Conservation (phyloP, 1,140 invertebrate species). For the Goniozus legneri region DNA sequence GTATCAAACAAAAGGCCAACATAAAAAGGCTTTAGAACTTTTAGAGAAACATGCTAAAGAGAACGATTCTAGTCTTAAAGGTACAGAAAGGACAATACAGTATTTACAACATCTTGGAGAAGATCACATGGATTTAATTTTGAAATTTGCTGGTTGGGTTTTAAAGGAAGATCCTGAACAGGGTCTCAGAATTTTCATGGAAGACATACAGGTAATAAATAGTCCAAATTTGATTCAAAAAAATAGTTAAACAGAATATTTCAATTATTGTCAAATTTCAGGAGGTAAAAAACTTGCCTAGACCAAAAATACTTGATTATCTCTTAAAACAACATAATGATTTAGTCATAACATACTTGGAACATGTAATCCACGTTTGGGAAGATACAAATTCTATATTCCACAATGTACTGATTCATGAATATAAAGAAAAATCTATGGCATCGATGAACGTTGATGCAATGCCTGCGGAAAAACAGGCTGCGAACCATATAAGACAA, state of each 20-base stretch:
- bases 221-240: constrained; percentile 4
- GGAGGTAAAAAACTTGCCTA: constrained; percentile 84
- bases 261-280: constrained; percentile 31
- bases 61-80: constrained; percentile 73
- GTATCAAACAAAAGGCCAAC: constrained; percentile 90
- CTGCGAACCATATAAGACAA: constrained; percentile 62
- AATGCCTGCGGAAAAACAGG: constrained; percentile 60
- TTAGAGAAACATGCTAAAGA: constrained; percentile 77
- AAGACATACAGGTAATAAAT: constrained; percentile 64
- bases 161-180: constrained; percentile 82
- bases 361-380: constrained; percentile 90
- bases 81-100: constrained; percentile 78
- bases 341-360: constrained; percentile 88
- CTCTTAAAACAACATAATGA: constrained; percentile 75
- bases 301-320: constrained; percentile 86
- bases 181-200: constrained; percentile 92
- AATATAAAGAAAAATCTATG: constrained; percentile 72
- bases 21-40: constrained; percentile 87
- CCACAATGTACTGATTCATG: constrained; percentile 86
- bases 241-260: constrained; percentile 1
- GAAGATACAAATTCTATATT: constrained; percentile 81
- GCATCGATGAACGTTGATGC: constrained; percentile 56
- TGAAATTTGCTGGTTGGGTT: constrained; percentile 94
- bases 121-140: constrained; percentile 86
- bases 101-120: constrained; percentile 89